Base-by-base conservation (phyloP, 2,888 invertebrate genomes). In the Venusia cambrica region DNA sequence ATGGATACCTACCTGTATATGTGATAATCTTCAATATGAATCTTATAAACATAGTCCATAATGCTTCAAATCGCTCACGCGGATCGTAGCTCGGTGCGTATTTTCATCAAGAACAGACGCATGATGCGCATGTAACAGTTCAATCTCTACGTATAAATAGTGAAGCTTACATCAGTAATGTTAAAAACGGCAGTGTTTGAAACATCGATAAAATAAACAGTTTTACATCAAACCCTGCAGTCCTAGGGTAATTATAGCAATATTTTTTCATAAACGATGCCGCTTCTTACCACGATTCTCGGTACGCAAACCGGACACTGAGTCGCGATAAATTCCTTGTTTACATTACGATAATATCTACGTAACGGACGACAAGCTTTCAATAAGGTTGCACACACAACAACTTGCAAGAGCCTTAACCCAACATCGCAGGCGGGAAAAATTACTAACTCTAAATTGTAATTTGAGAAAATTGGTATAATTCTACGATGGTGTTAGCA, bases 381-480 rank as follows among this genome's bases (percentile, higher is more conserved):
- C 62, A 64, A 56, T 58, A 55, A 56, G 57, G 48, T 54, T 29
- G 52, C 46, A 51, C 43, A 51, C 44, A 43, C 31, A 37, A 13
- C 26, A 18, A 30, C 8, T 54, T 46, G 46, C 32, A 19, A 42
- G 34, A 40, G 40, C 30, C 15, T 41, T 30, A 42, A 48, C 35
- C 39, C 39, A 42, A 17, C 9, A 13, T 2, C 3, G 3, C 5
- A n/a, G 1, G 5, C n/a, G 12, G 6, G 5, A 18, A 32, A 32
- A 32, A 14, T 28, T 10, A 1, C n/a, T 2, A 5, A 25, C 18
- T 9, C 9, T 22, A 17, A 32, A 24, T 18, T 17, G 35, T 74
- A 77, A 79, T 81, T 73, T 62, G 58, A 60, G 70, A 73, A 80
- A 81, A 78, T 83, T 81, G 79, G 80, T 83, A 83, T 84, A 85